phyloP scores from a whole-genome alignment of 1,140 invertebrate species.

The Melanaphis sacchari region DNA sequence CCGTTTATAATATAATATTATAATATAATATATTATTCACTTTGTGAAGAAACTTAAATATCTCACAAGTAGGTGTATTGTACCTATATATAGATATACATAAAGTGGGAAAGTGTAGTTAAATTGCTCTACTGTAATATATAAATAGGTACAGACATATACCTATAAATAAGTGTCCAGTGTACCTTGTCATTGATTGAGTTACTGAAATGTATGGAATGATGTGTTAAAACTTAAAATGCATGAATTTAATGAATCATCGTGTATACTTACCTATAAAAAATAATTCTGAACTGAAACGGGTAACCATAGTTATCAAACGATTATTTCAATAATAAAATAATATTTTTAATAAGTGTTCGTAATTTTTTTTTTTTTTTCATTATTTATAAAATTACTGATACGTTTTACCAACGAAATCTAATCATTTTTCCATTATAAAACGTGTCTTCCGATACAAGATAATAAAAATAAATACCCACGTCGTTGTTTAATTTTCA shows the following conservation, averaged over 20 bases:
- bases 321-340: background rate
- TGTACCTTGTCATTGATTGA: background rate
- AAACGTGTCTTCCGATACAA: no score
- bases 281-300: background rate
- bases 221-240: background rate
- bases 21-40: background rate
- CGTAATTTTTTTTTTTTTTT: background rate
- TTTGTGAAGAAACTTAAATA: background rate
- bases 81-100: background rate
- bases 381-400: background rate
- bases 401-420: background rate
- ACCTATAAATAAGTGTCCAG: background rate
- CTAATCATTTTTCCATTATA: background rate
- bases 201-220: background rate
- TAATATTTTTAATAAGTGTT: background rate
- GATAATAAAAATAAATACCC: no score
- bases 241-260: background rate
- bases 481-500: no score
- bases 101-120: background rate
- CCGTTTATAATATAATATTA: background rate
- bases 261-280: background rate
- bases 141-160: no score
- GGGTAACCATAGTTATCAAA: background rate
- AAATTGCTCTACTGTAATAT: no score
- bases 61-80: background rate